Percentiles rank a stretch among this genome's conserved stretches.
These are phyloP conservation scores for Lithophane semibrunnea DNA, from an alignment of 2,888 invertebrate species.

Conservation along the genomic window DNA sequence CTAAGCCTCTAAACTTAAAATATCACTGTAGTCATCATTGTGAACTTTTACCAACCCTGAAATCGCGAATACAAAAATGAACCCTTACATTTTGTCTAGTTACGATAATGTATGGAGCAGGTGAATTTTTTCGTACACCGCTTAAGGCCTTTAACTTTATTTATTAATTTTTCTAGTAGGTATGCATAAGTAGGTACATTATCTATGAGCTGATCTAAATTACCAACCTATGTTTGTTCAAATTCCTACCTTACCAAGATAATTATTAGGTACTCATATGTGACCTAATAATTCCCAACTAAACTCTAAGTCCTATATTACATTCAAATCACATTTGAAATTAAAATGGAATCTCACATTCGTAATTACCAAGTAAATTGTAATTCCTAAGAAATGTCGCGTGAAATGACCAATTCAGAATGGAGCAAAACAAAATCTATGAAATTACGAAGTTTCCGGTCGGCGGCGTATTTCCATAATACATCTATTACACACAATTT, in stretches of 20 bases:
- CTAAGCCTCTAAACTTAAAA: background rate
- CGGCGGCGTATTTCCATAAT: constrained; percentile 77
- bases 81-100: background rate
- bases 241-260: constrained; percentile 6
- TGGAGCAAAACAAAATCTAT: constrained; percentile 71
- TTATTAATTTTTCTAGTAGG: background rate
- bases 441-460: constrained; percentile 78
- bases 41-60: background rate
- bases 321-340: constrained; percentile 50
- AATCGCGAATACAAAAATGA: background rate
- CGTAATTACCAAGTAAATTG: constrained; percentile 51
- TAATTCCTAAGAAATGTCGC: constrained; percentile 66
- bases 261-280: constrained; percentile 21
- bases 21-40: background rate
- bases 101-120: background rate
- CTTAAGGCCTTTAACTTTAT: background rate
- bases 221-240: background rate
- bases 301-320: constrained; percentile 29
- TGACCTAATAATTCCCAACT: constrained; percentile 24
- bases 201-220: constrained; percentile 21
- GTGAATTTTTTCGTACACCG: background rate
- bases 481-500: constrained; percentile 70
- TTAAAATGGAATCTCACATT: constrained; percentile 54
- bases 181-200: background rate
- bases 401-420: constrained; percentile 63